phyloP scores from a whole-genome alignment of 2,797 vertebrate species.

The Coendou prehensilis region DNA sequence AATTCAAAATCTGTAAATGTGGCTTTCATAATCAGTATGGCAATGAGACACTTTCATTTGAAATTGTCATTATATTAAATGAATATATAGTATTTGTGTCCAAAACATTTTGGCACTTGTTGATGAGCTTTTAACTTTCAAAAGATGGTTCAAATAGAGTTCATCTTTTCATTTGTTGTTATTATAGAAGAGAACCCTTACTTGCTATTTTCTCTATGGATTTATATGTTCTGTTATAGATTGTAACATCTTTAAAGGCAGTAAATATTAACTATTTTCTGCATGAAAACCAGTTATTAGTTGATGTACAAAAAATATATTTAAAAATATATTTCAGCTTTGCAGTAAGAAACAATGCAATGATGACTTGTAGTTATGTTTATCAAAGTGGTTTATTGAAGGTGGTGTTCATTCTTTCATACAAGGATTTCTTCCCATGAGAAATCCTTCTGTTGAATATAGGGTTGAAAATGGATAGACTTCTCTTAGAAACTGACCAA shows the following conservation, averaged over 20 bases:
- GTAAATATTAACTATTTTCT: slow-evolving; percentile 41
- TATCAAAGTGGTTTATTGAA: slow-evolving; percentile 40
- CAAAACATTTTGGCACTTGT: slow-evolving; percentile 39
- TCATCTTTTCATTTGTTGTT: not conserved
- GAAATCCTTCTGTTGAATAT: not conserved
- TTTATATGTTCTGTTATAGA: slow-evolving; percentile 45
- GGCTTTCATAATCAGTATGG: slow-evolving; percentile 43
- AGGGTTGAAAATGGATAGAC: not conserved
- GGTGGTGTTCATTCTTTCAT: slow-evolving; percentile 15
- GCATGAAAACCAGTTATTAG: slow-evolving; percentile 43
- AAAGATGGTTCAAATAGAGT: slow-evolving; percentile 41
- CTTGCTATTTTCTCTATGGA: slow-evolving; percentile 19
- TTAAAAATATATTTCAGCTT: slow-evolving; percentile 2
- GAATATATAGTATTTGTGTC: not conserved
- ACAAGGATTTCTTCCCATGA: slow-evolving; percentile 41
- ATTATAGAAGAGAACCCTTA: slow-evolving; percentile 1
- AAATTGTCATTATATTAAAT: slow-evolving; percentile 53
- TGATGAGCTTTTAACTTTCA: slow-evolving; percentile 49
- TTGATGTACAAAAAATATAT: not conserved
- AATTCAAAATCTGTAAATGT: slow-evolving; percentile 36
- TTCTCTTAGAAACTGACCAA: slow-evolving; percentile 23
- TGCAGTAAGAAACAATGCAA: not conserved
- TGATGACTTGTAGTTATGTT: not conserved
- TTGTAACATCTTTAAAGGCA: slow-evolving; percentile 52
- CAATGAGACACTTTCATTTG: slow-evolving; percentile 54